Conservation (phyloP, 2,797 vertebrate genomes). For the Morelia viridis region DNA sequence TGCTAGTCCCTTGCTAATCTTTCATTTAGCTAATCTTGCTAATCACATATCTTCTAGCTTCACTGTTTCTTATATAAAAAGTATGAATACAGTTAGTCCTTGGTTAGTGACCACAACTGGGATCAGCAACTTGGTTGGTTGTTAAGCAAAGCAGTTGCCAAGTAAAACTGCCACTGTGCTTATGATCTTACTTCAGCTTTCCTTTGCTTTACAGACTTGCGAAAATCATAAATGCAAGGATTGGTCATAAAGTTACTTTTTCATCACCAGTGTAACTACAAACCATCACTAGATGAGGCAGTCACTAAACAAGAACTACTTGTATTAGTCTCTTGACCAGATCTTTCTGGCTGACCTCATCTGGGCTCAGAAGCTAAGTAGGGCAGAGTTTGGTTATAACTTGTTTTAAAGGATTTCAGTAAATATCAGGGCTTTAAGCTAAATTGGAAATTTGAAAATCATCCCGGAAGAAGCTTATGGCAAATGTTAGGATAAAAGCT, state of each 20-base stretch:
- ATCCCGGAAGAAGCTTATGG: not conserved
- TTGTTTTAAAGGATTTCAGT: not conserved
- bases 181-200: not conserved
- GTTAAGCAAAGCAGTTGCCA: not conserved
- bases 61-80: not conserved
- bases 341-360: not conserved
- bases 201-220: not conserved
- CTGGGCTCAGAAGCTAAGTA: not conserved
- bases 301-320: not conserved
- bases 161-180: not conserved
- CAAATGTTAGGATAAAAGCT: not conserved
- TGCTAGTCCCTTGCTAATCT: not conserved
- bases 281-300: not conserved
- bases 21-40: not conserved
- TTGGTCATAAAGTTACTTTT: not conserved
- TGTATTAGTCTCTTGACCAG: not conserved
- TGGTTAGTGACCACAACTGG: not conserved
- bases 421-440: not conserved
- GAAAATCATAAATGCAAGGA: not conserved
- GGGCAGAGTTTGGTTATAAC: not conserved
- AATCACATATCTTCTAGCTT: not conserved
- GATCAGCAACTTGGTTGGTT: not conserved
- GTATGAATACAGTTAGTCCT: not conserved
- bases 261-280: not conserved
- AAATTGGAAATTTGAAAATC: not conserved